phyloP scores from a whole-genome alignment of 30 jellyfish, hydroid and myxozoan genomes.

The Haliclystus octoradiatus region DNA sequence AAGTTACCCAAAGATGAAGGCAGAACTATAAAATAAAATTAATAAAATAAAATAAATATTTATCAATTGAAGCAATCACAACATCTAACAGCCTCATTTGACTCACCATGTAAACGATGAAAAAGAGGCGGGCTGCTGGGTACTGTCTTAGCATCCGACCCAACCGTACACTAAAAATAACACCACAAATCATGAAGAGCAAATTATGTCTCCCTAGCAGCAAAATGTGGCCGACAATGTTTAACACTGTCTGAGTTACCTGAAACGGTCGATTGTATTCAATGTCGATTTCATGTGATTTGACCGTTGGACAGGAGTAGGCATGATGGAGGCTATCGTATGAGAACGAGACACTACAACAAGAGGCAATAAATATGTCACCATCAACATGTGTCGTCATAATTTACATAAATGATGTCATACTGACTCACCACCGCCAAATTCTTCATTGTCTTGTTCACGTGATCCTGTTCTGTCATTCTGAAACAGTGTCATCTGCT shows the following conservation, averaged over 20 bases:
- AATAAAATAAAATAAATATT: not conserved
- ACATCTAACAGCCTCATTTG: not conserved
- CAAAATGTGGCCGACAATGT: not conserved
- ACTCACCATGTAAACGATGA: constrained; percentile 73
- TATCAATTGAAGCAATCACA: not conserved
- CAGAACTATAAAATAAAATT: constrained; percentile 30
- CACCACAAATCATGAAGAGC: not conserved
- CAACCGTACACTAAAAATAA: constrained; percentile 45
- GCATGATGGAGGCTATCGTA: constrained; percentile 73
- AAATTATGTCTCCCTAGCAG: no score
- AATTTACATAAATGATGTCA: no score
- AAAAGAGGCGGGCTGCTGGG: constrained; percentile 73
- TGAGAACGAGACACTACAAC: constrained; percentile 10
- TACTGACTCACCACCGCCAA: no score
- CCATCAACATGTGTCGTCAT: no score
- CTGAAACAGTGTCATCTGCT: not conserved
- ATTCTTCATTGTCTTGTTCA: no score
- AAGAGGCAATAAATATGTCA: no score
- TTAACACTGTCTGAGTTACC: constrained; percentile 18
- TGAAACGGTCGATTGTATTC: constrained; percentile 66
- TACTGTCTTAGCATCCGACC: constrained; percentile 72
- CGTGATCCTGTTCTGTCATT: not conserved
- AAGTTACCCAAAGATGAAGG: constrained; percentile 75
- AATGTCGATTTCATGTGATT: constrained; percentile 67
- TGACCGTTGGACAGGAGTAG: constrained; percentile 38